These are phyloP conservation scores for Pangasius krempfi DNA, from an alignment of 2,797 vertebrate genomes.

Conservation along the genomic window DNA sequence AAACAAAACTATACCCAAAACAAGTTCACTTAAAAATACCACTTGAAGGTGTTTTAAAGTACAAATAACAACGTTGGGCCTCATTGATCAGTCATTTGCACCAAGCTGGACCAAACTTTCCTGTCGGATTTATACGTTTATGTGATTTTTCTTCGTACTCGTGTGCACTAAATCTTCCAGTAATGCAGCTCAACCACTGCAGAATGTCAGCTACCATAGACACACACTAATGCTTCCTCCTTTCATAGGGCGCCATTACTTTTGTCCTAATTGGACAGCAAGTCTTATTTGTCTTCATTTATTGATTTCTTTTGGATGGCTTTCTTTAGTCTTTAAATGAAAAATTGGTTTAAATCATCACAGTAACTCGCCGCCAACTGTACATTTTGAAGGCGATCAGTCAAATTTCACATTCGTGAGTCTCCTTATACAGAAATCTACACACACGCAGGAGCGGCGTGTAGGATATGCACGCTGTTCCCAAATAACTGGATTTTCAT, in stretches of 20 bases:
- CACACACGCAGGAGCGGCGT: not conserved
- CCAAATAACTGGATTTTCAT: not conserved
- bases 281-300: not conserved
- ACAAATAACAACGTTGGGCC: not conserved
- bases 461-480: not conserved
- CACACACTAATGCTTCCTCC: no score
- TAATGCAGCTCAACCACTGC: not conserved
- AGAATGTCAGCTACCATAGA: no score
- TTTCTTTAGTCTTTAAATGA: not conserved
- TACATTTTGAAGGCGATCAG: not conserved
- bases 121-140: not conserved
- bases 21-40: not conserved
- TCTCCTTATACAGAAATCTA: not conserved
- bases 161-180: not conserved
- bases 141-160: not conserved
- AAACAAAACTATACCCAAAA: not conserved
- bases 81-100: not conserved
- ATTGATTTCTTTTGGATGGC: not conserved
- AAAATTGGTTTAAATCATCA: not conserved
- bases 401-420: not conserved
- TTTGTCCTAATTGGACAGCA: not conserved
- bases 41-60: not conserved
- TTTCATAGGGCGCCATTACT: no score
- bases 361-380: not conserved
- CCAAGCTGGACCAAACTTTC: not conserved